Evolutionary conservation across 2,797 vertebrate species (phyloP), one percentile per base, ranked within the genome.

Genomic region (Eulemur rubriventer): DNA sequence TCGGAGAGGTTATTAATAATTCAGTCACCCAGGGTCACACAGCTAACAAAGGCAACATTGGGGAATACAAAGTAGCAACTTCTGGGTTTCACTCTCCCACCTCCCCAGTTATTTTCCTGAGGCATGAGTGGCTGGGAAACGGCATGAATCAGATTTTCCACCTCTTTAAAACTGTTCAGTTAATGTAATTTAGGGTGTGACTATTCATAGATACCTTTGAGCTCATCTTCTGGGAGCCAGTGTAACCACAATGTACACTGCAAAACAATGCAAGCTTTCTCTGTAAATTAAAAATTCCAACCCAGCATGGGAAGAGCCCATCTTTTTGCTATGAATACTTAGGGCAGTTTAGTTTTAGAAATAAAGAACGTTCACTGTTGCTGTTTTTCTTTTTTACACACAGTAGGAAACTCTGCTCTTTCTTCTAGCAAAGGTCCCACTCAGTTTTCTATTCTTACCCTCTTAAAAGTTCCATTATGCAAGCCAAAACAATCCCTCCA

Each of bases 71-170:
- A 95, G 61, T 18, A 86, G 35, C 38, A 87, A 52, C 7, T 28
- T 43, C 52, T 76, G n/a, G 12, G 83, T 93, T 96, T 96, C 43
- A 33, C 46, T 95, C 75, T 41, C 81, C 80, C 41, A 76, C 38
- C 69, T 89, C 69, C 67, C 38, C 52, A 41, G 1, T 72, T 92
- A 78, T 89, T 88, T 46, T 35, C 94, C 86, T 79, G 92, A 75
- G 72, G 46, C 78, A 79, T 61, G 20, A 89, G 33, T 73, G 75
- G 35, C 89, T 97, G 57, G 93, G 87, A 95, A 97, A 83, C 7
- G 59, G 28, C 7, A 52, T 1, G n/a, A 38, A 91, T 97, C 95
- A 97, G 17, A 97, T 72, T 96, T 97, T 97, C 97, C 97, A 89
- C 41, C 82, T 95, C 80, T 91, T 94, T 88, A 94, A 52, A 87